Evolutionary conservation across 2,113 vertebrate genomes (phyloP), one percentile per base, ranked within the genome.

Genomic region (Caranx melampygus): DNA sequence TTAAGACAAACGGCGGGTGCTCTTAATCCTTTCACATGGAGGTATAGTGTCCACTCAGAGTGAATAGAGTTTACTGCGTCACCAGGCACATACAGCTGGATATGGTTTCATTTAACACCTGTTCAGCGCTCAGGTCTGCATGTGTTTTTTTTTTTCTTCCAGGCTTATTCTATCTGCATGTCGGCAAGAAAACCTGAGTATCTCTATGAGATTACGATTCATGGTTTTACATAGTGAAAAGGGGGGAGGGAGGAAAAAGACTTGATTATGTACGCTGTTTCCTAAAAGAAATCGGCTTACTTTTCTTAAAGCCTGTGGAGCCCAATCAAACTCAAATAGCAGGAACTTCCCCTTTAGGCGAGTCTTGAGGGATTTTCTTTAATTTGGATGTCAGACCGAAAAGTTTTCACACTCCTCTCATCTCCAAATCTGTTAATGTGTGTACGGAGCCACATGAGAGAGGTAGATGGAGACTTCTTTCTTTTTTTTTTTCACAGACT

Each of bases 271-370:
- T 68, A 33, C 51, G 26, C 85, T 78, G 85, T 88, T 94, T 89
- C 78, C 85, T 83, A 71, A 88, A 84, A 91, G 78, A 92, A 92
- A 92, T 92, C 87, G 68, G 92, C 91, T 94, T 94, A 92, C 66
- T 90, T 90, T 87, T 11, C 89, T 86, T 85, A 90, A 90, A 93
- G 87, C 90, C 91, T 35, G 72, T 73, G 69, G 88, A 93, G 89
- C 88, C 87, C 89, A 92, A 93, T 94, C 91, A 93, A 92, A 93
- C 85, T 88, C 76, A 85, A 92, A 93, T 89, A 84, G 88, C 78
- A 55, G 58, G 81, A 87, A 90, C 83, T 88, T 92, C 85, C 92
- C 88, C 90, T 92, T 80, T 60, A 75, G 82, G 87, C 88, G 61
- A 82, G 86, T 89, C 83, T 90, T 75, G 49, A 57, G 85, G 90